These are phyloP conservation scores for Haliclystus octoradiatus DNA, from an alignment of 30 jellyfish, hydroid and myxozoan species.

Conservation along the genomic window DNA sequence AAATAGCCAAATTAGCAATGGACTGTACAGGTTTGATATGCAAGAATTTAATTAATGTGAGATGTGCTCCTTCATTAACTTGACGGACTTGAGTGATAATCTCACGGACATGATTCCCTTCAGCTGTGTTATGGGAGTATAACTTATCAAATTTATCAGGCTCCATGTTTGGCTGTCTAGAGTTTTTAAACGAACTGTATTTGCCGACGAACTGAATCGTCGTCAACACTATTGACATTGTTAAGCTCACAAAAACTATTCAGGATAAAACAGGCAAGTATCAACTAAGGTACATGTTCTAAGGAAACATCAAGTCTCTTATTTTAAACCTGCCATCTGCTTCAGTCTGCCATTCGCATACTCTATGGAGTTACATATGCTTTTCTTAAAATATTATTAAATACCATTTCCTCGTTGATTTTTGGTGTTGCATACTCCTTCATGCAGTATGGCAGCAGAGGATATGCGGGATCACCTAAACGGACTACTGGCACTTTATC, in stretches of 20 bases:
- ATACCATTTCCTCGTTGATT: slow-evolving; percentile 22
- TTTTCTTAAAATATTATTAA: slow-evolving; percentile 29
- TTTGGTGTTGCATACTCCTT: slow-evolving; percentile 9
- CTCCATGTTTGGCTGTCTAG: too few relatives aligned
- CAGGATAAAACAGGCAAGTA: slow-evolving; percentile 34
- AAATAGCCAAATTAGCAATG: too few relatives aligned
- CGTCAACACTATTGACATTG: slow-evolving; percentile 8
- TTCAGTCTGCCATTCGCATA: slow-evolving; percentile 48
- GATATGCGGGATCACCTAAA: slow-evolving; percentile 75
- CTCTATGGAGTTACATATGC: slow-evolving; percentile 32
- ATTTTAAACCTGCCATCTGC: slow-evolving; percentile 25
- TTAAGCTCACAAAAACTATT: slow-evolving; percentile 40
- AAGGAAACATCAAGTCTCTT: slow-evolving; percentile 24
- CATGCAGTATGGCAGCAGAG: slow-evolving; percentile 36
- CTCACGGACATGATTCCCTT: too few relatives aligned
- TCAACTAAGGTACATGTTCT: slow-evolving; percentile 23
- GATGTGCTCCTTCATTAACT: too few relatives aligned
- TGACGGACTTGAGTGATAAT: too few relatives aligned
- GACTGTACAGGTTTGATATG: too few relatives aligned
- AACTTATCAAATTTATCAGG: too few relatives aligned
- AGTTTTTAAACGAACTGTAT: too few relatives aligned
- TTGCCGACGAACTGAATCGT: too few relatives aligned
- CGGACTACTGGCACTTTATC: too few relatives aligned
- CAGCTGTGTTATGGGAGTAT: too few relatives aligned
- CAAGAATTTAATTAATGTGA: too few relatives aligned